Evolutionary conservation across 2,797 vertebrate species (phyloP).

Genomic region (Eulemur rubriventer): DNA sequence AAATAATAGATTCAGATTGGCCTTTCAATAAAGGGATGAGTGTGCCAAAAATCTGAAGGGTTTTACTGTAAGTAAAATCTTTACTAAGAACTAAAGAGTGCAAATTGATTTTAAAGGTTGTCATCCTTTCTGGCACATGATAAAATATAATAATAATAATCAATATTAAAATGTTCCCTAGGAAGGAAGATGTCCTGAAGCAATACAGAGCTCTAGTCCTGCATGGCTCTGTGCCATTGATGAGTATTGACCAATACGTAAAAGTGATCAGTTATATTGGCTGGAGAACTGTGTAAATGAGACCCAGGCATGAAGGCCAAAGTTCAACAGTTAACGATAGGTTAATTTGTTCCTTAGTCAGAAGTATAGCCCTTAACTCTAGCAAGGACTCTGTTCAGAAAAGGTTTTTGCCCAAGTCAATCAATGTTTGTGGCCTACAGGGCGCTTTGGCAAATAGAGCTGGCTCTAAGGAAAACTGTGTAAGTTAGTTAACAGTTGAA

Average conservation of each 20-base stretch:
- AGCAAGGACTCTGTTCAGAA: background rate
- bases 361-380: background rate
- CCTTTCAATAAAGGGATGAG: conserved; percentile 63
- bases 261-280: background rate
- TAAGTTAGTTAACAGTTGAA: background rate
- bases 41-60: conserved; percentile 59
- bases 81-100: conserved; percentile 64
- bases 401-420: background rate
- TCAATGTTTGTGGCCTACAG: background rate
- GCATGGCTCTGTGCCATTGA: background rate
- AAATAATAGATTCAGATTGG: conserved; percentile 71
- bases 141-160: conserved; percentile 70
- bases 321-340: background rate
- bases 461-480: background rate
- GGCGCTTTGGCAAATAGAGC: background rate
- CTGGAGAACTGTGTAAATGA: background rate
- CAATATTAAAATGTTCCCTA: conserved; percentile 48
- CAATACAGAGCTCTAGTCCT: background rate
- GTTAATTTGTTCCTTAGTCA: background rate
- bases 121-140: conserved; percentile 52
- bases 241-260: background rate
- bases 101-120: conserved; percentile 68
- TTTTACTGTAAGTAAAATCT: conserved; percentile 78
- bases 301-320: background rate
- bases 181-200: conserved; percentile 45